Conservation (phyloP, 1,140 invertebrate species). For the Nasonia longicornis region DNA sequence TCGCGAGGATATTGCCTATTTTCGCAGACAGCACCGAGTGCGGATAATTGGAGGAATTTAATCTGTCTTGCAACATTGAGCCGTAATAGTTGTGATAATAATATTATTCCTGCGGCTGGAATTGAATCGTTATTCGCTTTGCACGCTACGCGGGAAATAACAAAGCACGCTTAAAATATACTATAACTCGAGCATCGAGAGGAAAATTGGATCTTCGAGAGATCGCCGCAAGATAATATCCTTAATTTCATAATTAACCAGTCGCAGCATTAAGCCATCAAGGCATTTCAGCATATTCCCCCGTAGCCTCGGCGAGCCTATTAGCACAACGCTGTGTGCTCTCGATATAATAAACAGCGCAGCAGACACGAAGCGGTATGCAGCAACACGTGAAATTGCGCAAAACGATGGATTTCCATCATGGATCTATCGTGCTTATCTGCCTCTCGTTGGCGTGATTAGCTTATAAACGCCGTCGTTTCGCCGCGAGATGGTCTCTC, state of each 20-base stretch:
- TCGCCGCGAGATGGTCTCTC: background rate
- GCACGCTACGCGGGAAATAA: too few relatives aligned
- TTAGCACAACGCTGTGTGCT: background rate
- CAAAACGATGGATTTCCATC: slow-evolving; percentile 6
- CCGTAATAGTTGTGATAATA: background rate
- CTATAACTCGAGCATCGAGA: too few relatives aligned
- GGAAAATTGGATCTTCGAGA: background rate
- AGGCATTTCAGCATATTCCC: background rate
- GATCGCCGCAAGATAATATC: too few relatives aligned
- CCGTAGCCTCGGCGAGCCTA: background rate
- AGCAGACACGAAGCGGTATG: background rate
- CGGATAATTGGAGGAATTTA: background rate
- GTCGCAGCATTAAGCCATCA: background rate
- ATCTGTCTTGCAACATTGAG: background rate
- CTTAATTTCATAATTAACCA: too few relatives aligned
- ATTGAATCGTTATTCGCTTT: too few relatives aligned
- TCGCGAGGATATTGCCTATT: background rate
- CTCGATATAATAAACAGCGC: background rate
- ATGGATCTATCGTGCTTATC: background rate
- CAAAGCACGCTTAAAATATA: too few relatives aligned
- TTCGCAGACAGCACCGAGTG: background rate
- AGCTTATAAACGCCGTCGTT: background rate
- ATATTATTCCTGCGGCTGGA: too few relatives aligned
- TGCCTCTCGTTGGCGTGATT: background rate
- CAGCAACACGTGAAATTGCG: background rate